Conservation (phyloP, 92 coral and sea anemone genomes). For the Palythoa heliodiscus region DNA sequence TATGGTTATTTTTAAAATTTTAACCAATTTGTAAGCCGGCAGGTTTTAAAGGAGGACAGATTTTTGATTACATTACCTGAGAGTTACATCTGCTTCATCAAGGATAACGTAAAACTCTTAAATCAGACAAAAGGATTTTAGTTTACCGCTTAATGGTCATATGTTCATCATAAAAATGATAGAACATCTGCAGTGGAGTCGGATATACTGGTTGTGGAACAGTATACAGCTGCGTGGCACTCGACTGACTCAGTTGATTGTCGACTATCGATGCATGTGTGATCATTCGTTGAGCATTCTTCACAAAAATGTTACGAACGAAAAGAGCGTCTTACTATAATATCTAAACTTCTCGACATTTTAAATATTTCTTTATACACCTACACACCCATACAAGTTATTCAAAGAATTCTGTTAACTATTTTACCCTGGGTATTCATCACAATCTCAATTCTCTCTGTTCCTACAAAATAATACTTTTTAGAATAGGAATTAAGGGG, state of each 20-base stretch:
- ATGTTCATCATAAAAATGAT: background rate
- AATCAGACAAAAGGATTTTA: background rate
- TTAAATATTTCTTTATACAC: background rate
- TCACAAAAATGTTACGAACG: background rate
- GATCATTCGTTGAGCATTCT: background rate
- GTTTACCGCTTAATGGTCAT: background rate
- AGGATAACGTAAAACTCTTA: background rate
- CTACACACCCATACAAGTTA: background rate
- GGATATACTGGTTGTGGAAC: background rate
- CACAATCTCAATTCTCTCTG: too few species aligned
- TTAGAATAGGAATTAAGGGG: too few species aligned
- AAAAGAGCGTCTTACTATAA: background rate
- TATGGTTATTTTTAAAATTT: too few species aligned
- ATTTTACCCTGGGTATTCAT: too few species aligned
- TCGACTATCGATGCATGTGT: background rate
- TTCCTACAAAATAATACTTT: background rate
- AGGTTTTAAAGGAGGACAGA: too few species aligned
- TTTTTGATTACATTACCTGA: background rate
- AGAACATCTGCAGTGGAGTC: background rate
- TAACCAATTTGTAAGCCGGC: too few species aligned
- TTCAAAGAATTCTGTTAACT: background rate
- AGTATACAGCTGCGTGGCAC: background rate
- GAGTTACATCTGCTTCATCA: background rate
- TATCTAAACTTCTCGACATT: background rate
- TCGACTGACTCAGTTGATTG: background rate